A percentile compares a stretch with the other conserved stretches of the same genome.
phyloP scores from a whole-genome alignment of 2,113 vertebrate genomes.

The Coptodon bakossiorum region DNA sequence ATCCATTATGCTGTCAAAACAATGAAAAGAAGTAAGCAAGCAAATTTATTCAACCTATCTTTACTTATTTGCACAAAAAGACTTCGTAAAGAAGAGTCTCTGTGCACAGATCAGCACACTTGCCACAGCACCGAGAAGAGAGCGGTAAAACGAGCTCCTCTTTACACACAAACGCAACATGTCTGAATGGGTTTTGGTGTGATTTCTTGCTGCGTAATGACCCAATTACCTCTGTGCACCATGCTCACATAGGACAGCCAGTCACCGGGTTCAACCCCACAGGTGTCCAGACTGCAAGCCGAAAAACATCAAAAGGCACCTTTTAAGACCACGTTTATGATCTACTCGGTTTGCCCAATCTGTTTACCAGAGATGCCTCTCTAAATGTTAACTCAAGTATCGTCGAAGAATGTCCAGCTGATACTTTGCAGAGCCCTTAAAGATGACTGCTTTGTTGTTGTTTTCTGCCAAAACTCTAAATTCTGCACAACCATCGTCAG shows the following conservation, averaged over 20 bases:
- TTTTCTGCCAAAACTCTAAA: background rate
- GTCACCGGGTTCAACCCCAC: slow-evolving; percentile 49
- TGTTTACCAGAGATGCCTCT: slow-evolving; percentile 24
- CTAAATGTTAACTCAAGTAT: slow-evolving; percentile 26
- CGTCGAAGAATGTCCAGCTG: background rate
- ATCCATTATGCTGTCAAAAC: slow-evolving; percentile 25
- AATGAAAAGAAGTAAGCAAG: background rate
- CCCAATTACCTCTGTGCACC: slow-evolving; percentile 25
- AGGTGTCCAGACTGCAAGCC: slow-evolving; percentile 49
- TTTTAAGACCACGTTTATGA: slow-evolving; percentile 52
- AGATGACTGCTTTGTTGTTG: background rate
- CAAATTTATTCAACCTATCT: background rate
- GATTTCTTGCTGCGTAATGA: slow-evolving; percentile 34
- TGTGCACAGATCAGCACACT: background rate
- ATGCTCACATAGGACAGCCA: slow-evolving; percentile 16
- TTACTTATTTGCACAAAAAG: background rate
- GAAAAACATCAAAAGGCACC: slow-evolving; percentile 51
- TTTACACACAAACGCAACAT: slow-evolving; percentile 54
- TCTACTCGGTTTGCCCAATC: slow-evolving; percentile 33
- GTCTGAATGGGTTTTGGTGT: slow-evolving; percentile 49
- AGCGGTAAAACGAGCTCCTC: slow-evolving; percentile 35
- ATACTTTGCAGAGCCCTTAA: background rate
- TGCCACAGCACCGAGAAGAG: background rate
- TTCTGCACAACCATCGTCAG: background rate
- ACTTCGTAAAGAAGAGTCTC: background rate